Evolutionary conservation across 2,797 vertebrate genomes (phyloP).

Genomic region (Trichosurus vulpecula): DNA sequence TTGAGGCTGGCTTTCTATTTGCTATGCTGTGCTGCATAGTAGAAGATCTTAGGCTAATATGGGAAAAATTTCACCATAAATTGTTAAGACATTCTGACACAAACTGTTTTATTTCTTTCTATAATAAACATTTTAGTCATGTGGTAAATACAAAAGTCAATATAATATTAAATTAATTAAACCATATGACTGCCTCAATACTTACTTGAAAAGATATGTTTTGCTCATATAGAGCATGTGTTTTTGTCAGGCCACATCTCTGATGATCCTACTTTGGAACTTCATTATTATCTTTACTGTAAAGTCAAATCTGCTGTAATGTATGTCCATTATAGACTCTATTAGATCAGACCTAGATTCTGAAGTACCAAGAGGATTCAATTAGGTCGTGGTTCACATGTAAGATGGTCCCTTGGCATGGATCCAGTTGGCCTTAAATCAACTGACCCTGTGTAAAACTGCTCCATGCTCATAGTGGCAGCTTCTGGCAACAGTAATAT

Average conservation of each 20-base stretch:
- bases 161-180: constrained; percentile 59
- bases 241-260: neutral
- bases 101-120: constrained; percentile 81
- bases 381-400: neutral
- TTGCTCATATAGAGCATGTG: neutral
- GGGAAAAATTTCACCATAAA: neutral
- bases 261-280: neutral
- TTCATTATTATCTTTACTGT: neutral
- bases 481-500: constrained; percentile 23
- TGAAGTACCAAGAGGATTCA: neutral
- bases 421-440: neutral
- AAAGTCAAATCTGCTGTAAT: neutral
- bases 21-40: neutral
- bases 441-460: neutral
- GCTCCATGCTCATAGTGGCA: neutral
- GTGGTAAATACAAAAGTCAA: constrained; percentile 50
- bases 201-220: constrained; percentile 5
- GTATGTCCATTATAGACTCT: neutral
- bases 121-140: constrained; percentile 76
- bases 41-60: neutral
- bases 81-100: constrained; percentile 63
- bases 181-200: constrained; percentile 17
- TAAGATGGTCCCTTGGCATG: neutral
- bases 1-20: neutral
- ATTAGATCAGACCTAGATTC: neutral